Evolutionary conservation across 2,888 invertebrate species (phyloP).

Genomic region (Rhodophaea formosa): DNA sequence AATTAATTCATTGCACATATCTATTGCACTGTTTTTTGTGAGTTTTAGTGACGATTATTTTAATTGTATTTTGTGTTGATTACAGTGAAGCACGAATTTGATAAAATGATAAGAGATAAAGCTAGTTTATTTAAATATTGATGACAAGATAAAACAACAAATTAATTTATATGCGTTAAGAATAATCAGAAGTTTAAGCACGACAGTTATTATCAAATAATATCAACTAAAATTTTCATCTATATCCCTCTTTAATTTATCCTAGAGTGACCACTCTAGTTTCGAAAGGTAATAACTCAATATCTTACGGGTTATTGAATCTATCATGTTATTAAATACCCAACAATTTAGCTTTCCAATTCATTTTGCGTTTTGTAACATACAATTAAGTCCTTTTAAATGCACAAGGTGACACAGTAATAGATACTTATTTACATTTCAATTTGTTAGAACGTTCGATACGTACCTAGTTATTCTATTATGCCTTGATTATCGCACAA

Average conservation of each 20-base stretch:
- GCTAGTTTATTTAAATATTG: no score
- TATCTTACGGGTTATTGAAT: conserved; percentile 14
- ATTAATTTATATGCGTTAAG: no score
- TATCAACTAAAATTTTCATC: neutral
- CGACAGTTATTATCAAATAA: no score
- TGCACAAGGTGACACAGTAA: conserved; percentile 13
- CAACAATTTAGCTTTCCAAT: conserved; percentile 15
- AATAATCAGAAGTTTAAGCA: no score
- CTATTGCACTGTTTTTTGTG: no score
- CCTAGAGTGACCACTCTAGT: conserved; percentile 19
- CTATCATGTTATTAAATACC: conserved; percentile 6
- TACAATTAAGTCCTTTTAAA: conserved; percentile 14
- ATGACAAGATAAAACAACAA: no score
- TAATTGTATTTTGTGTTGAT: no score
- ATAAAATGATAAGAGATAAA: no score
- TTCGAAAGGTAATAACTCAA: conserved; percentile 31
- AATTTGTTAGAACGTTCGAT: conserved; percentile 3
- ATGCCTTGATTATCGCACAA: no score
- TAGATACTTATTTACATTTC: conserved; percentile 8
- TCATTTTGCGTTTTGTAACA: conserved; percentile 15
- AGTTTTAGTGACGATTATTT: no score
- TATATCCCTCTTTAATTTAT: neutral
- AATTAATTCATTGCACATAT: no score
- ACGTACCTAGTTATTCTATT: neutral
- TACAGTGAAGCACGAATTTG: no score